Base-by-base conservation (phyloP, 2,797 vertebrate species). In the Margarornis squamiger region DNA sequence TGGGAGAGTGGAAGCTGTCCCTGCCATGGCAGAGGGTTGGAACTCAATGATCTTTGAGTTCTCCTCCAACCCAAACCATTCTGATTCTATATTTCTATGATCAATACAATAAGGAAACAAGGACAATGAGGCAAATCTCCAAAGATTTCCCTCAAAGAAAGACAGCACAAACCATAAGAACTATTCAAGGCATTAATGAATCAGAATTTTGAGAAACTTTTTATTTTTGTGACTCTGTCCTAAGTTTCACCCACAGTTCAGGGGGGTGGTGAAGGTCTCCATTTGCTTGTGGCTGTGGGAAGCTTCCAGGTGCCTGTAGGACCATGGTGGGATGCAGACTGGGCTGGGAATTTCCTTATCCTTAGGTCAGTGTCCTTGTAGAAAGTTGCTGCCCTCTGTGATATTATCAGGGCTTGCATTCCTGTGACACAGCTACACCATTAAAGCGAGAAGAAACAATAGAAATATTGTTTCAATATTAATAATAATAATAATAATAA, bases 1-100 rank as follows among this genome's bases (percentile, higher is more conserved):
- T 70, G 63, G 49, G 27, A 2, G 0, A 2, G 49, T 36, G 36
- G 41, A 3, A 62, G 4, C 0, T 68, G 70, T 43, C 32, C 48
- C 48, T 81, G 17, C 3, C 12, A 9, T 10, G 26, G 39, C 18
- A 48, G 26, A 14, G 3, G 6, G 0, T 16, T 39, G 41, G 41
- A 9, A 54, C 13, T 5, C 6, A 22, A 29, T 36, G 22, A 24
- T 0, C 2, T 75, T 55, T 14, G 19, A 36, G 26, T 6, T 13
- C 12, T 10, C 5, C 68, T 27, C 26, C 18, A 81, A 32, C 18
- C 15, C 70, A 68, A 81, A 34, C 24, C 22, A 61, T 48, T 39
- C 41, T 11, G 14, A 41, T 41, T 80, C 21, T 22, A 2, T 30
- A 12, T 52, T 59, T 41, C 70, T 23, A 14, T 49, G 8, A 30